A percentile compares a stretch with the other conserved stretches of the same genome.
Conservation (phyloP, 2,113 vertebrate genomes). For the Strix uralensis region DNA sequence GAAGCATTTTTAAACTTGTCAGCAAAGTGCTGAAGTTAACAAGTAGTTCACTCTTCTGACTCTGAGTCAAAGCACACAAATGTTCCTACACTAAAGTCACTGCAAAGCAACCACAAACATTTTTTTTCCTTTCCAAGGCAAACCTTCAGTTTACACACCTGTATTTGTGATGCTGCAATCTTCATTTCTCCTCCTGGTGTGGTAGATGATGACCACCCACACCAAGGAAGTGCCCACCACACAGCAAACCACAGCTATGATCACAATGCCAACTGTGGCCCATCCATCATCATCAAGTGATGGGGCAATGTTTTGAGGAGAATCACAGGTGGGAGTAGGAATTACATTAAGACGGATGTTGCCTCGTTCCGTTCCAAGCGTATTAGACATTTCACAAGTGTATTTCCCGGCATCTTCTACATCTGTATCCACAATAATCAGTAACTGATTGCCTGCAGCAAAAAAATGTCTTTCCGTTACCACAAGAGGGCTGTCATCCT, state of each 20-base stretch:
- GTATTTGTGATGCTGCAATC: slow-evolving; percentile 98
- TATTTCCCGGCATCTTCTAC: slow-evolving; percentile 90
- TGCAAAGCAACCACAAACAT: neutral
- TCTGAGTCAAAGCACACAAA: slow-evolving; percentile 5
- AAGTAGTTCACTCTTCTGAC: slow-evolving; percentile 14
- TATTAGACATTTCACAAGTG: slow-evolving; percentile 97
- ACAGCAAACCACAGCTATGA: slow-evolving; percentile 98
- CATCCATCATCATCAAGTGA: slow-evolving; percentile 86
- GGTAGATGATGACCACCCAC: slow-evolving; percentile 99
- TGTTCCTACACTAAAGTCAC: neutral
- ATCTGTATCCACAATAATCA: slow-evolving; percentile 92
- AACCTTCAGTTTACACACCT: slow-evolving; percentile 76
- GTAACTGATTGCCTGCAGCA: slow-evolving; percentile 92
- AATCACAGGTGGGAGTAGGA: slow-evolving; percentile 91
- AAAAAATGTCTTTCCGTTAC: slow-evolving; percentile 96
- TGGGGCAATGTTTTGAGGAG: slow-evolving; percentile 75
- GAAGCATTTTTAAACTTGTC: slow-evolving; percentile 17
- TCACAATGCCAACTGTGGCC: slow-evolving; percentile 94
- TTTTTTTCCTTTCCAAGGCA: neutral
- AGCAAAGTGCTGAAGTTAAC: neutral
- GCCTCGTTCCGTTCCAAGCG: slow-evolving; percentile 90
- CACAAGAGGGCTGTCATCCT: slow-evolving; percentile 88
- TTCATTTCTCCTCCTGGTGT: slow-evolving; percentile 90
- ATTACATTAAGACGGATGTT: slow-evolving; percentile 86
- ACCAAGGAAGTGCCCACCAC: slow-evolving; percentile 97